Base-by-base conservation (phyloP, 2,797 vertebrate genomes). In the Labeo calbasu region DNA sequence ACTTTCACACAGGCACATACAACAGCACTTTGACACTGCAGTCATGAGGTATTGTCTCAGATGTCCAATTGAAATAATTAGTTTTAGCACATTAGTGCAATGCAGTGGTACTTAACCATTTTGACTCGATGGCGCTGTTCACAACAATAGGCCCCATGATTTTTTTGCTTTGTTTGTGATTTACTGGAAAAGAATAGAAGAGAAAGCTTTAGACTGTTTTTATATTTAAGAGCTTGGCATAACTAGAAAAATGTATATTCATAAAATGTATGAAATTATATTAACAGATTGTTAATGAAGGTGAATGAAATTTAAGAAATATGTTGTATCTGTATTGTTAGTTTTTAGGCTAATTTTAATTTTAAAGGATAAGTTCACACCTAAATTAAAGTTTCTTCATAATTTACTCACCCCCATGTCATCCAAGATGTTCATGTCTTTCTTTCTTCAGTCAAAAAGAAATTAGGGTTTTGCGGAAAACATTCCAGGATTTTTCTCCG, bases 21-120 rank as follows among this genome's bases (percentile, higher is more conserved):
- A 81, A 11, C 12, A 59, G 23, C 21, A 15, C 13, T 43, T 25
- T 77, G 73, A 55, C 32, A 12, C 23, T 46, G 25, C 72, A 75
- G 68, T 48, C 43, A 28, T 25, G n/a, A 36, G 77, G 13, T 15
- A n/a, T 68, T 59, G 53, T 77, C 32, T 12, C 55, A 6, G 8
- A 43, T 23, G 21, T 17, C 73, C n/a, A 43, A 15, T 40, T 50
- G 5, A 17, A 32, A 65, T 79, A 23, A 79, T 68, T 79, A 55
- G 21, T 63, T 23, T 79, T 36, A 36, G 63, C 63, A 17, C 63
- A 66, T 66, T 66, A 66, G 63, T 36, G 63, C 19, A 66, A 19
- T 17, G 28, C 28, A 36, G 15, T 66, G 17, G 63, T 65, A 8
- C 63, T 32, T 65, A 66, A 66, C 28, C 15, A 32, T 32, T 65